A percentile compares a stretch with the other conserved stretches of the same genome.
These are phyloP conservation scores for Alfaro cultratus DNA, from an alignment of 2,797 vertebrate species.

Conservation along the genomic window DNA sequence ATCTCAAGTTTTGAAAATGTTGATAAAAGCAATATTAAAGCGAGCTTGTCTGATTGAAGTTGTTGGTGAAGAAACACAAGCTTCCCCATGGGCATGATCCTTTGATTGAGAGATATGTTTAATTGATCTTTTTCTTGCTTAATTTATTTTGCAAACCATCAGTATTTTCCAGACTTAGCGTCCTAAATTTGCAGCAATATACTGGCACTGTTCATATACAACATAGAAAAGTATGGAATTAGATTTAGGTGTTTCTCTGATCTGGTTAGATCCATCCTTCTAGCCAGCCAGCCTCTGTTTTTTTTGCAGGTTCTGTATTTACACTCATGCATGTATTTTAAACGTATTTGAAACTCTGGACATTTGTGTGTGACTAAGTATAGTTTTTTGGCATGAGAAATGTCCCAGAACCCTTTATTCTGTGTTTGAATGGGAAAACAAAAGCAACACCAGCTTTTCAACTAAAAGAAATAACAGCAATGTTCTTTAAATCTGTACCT, in stretches of 20 bases:
- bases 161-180: conserved; percentile 27
- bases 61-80: conserved; percentile 58
- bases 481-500: neutral
- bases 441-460: neutral
- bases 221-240: neutral
- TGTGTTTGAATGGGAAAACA: neutral
- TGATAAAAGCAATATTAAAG: conserved; percentile 55
- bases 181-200: conserved; percentile 39
- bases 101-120: conserved; percentile 62
- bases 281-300: neutral
- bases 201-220: neutral
- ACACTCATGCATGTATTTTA: neutral
- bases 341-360: neutral
- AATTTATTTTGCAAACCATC: conserved; percentile 47
- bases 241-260: neutral
- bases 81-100: conserved; percentile 46
- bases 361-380: neutral
- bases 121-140: conserved; percentile 64
- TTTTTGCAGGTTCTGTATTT: neutral
- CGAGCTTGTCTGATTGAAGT: conserved; percentile 46
- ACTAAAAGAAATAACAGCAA: neutral
- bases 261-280: neutral
- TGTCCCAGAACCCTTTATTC: neutral
- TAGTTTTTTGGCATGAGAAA: neutral
- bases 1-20: conserved; percentile 26